Percentiles rank a stretch among this genome's conserved stretches.
These are phyloP conservation scores for Pimpla rufipes DNA, from an alignment of 2,888 invertebrate genomes.

Conservation along the genomic window DNA sequence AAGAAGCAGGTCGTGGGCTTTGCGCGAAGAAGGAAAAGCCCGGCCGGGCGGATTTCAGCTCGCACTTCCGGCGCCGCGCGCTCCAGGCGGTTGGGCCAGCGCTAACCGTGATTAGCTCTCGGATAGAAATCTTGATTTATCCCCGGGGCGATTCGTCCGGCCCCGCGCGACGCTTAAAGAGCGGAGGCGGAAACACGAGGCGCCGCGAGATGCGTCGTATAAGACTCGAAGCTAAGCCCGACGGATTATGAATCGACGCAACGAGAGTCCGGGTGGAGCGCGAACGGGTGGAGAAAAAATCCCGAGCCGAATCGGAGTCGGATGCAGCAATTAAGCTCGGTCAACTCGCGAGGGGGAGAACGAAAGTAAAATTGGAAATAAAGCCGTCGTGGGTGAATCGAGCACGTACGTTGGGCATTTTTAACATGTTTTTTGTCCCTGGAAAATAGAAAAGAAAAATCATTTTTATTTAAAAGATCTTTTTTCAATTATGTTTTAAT, in stretches of 20 bases:
- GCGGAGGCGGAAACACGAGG: conserved; percentile 49
- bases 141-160: conserved; percentile 49
- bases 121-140: conserved; percentile 80
- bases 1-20: not conserved
- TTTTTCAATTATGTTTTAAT: too few species aligned
- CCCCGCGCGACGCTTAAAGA: not conserved
- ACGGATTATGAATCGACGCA: conserved; percentile 49
- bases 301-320: conserved; percentile 13
- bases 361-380: conserved; percentile 43
- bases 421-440: conserved; percentile 9
- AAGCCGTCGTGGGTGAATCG: conserved; percentile 19
- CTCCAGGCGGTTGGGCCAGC: conserved; percentile 12
- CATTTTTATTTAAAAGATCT: too few species aligned
- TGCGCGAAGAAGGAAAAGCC: conserved; percentile 30
- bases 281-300: conserved; percentile 44
- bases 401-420: conserved; percentile 22
- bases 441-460: not conserved
- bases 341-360: not conserved
- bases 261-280: conserved; percentile 24
- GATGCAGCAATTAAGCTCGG: conserved; percentile 49
- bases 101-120: conserved; percentile 75
- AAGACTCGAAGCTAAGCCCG: conserved; percentile 55
- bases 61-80: conserved; percentile 44
- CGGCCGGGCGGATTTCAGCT: conserved; percentile 28
- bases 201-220: conserved; percentile 46